Conservation (phyloP, 2,888 invertebrate genomes). For the Cremastinae sp. region DNA sequence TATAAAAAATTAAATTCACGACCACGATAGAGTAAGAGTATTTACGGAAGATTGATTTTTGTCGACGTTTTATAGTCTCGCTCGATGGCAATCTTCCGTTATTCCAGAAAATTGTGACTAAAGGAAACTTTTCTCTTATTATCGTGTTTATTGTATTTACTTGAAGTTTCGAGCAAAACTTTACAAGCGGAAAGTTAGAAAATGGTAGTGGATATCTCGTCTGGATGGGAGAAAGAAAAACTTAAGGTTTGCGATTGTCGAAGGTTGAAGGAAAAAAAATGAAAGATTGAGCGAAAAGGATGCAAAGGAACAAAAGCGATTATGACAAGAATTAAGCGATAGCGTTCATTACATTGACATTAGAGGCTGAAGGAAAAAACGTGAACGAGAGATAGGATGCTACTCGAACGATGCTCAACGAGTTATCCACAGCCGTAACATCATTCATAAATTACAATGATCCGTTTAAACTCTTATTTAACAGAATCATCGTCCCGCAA, state of each 20-base stretch:
- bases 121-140: constrained; percentile 3
- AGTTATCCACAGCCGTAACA: constrained; percentile 3
- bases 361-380: constrained; percentile 1
- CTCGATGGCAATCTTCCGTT: constrained; percentile 8
- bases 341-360: constrained; percentile 39
- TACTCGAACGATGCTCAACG: neutral
- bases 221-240: constrained; percentile 22
- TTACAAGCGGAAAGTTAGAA: constrained; percentile 42
- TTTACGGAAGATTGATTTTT: neutral
- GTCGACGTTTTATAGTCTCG: neutral
- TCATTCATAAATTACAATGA: constrained; percentile 36
- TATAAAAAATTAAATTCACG: too few species aligned
- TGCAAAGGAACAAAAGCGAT: constrained; percentile 49
- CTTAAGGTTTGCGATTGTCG: neutral
- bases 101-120: constrained; percentile 10
- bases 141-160: constrained; percentile 11
- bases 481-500: constrained; percentile 2
- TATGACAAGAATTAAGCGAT: constrained; percentile 49
- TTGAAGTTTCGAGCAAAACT: constrained; percentile 33
- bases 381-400: too few species aligned
- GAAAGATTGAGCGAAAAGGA: neutral
- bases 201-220: constrained; percentile 39
- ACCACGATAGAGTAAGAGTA: too few species aligned
- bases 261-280: too few species aligned
- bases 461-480: constrained; percentile 10